Percentiles rank a stretch among this genome's conserved stretches.
Conservation (phyloP, 1,140 invertebrate genomes). For the Triops cancriformis region DNA sequence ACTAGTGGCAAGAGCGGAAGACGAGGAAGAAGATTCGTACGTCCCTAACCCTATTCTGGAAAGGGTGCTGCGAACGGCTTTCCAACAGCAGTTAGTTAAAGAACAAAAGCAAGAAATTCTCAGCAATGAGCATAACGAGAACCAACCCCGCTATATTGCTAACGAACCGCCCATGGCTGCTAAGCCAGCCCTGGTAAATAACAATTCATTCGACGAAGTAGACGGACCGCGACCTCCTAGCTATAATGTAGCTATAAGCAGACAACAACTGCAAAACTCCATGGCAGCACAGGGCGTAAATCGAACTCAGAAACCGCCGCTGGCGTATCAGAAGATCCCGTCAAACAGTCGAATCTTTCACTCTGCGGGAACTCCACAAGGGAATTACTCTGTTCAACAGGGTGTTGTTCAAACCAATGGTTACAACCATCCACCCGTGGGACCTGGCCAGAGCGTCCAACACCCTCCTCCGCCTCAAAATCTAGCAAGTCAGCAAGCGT, state of each 20-base stretch:
- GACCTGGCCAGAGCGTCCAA: slow-evolving; percentile 1
- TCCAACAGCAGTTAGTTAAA: slow-evolving; percentile 61
- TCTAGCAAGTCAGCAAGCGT: background rate
- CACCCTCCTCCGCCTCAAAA: background rate
- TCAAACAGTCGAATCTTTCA: slow-evolving; percentile 36
- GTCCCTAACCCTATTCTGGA: slow-evolving; percentile 85
- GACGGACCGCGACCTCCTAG: slow-evolving; percentile 20
- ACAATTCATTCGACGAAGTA: slow-evolving; percentile 20
- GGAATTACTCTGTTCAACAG: slow-evolving; percentile 20
- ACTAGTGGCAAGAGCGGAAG: slow-evolving; percentile 79
- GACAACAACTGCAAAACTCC: slow-evolving; percentile 18
- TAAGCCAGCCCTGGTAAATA: slow-evolving; percentile 23
- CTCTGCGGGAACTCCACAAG: slow-evolving; percentile 20
- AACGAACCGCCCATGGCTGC: slow-evolving; percentile 27
- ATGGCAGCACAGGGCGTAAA: slow-evolving; percentile 28
- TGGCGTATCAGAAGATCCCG: slow-evolving; percentile 24
- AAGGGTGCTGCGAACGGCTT: slow-evolving; percentile 67
- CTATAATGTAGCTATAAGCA: slow-evolving; percentile 6
- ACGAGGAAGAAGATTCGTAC: slow-evolving; percentile 75
- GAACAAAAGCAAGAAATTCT: slow-evolving; percentile 47
- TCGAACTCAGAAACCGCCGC: slow-evolving; percentile 19
- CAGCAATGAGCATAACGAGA: slow-evolving; percentile 29
- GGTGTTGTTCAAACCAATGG: background rate
- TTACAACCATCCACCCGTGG: background rate
- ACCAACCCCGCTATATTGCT: background rate